phyloP scores from a whole-genome alignment of 92 coral and sea anemone genomes.

The Chrysogorgia sp. region DNA sequence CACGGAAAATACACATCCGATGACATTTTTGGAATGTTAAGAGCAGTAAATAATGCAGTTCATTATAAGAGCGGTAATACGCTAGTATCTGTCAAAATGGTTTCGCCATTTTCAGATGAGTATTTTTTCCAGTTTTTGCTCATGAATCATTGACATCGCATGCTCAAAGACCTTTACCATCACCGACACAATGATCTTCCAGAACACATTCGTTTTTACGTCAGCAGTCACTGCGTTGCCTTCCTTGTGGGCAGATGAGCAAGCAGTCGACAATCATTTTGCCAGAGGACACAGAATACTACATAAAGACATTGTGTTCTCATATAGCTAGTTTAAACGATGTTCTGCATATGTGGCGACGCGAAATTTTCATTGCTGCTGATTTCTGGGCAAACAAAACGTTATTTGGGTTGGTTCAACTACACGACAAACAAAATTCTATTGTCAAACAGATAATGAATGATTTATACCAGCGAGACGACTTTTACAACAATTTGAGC shows the following conservation, averaged over 20 bases:
- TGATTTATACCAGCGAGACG: no score
- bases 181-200: not conserved
- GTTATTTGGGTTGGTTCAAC: no score
- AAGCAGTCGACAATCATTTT: not conserved
- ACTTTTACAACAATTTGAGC: no score
- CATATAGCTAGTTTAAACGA: not conserved
- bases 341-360: not conserved
- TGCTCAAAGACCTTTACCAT: not conserved
- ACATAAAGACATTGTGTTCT: not conserved
- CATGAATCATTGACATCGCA: not conserved
- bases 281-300: not conserved
- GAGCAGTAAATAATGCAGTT: not conserved
- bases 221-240: not conserved
- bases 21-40: slow-evolving; percentile 4
- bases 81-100: not conserved
- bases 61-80: no score
- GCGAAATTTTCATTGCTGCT: not conserved
- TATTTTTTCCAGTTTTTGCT: slow-evolving; percentile 10
- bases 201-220: not conserved
- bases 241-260: not conserved
- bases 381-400: not conserved
- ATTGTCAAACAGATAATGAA: no score
- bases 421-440: no score
- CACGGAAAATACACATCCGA: not conserved
- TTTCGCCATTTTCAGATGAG: not conserved